Base-by-base conservation (phyloP, 2,113 vertebrate species). In the Podarcis muralis region DNA sequence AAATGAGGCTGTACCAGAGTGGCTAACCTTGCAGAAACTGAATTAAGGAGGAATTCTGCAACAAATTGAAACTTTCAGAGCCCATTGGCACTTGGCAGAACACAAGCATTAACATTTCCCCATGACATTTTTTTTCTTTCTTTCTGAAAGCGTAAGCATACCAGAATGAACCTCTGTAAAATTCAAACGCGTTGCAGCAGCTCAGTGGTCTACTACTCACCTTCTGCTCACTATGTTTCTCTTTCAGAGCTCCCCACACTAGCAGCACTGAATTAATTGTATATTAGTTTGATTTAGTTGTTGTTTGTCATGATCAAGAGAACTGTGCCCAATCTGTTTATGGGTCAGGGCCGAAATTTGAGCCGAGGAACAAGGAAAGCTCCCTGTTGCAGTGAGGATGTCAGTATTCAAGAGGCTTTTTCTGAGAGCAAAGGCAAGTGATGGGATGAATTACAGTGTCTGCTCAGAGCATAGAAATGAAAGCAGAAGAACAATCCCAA, bases 101-200 rank as follows among this genome's bases (percentile, higher is more conserved):
- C 92, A 84, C 81, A 93, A 93, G 83, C 66, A 95, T 93, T 93
- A 92, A 91, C 12, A 53, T 23, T 79, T 69, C 57, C 89, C 92
- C 83, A 53, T 69, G 76, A 91, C 87, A 53, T 78, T 78, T 78
- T 27, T 40, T 43, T 20, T 5, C 59, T 62, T 53, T 12, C 9
- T 53, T 53, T 53, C 48, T 53, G 48, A 53, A 78, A 53, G 48
- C 69, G 71, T 0, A 0, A 81, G 40, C 78, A 89, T 74, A 32
- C 2, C 30, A 75, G 89, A 25, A 72, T 74, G 89, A 91, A 88
- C 48, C 79, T 90, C 86, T 91, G 87, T 69, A 37, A 40, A 74
- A 43, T 78, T 53, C 48, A 3, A 72, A 79, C 7, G 0, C 48
- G 32, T 90, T 91, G 81, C 85, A 35, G 9, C 43, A 84, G 66